These are phyloP conservation scores for Steatocranus sp. DNA, from an alignment of 2,797 vertebrate species.

Conservation along the genomic window DNA sequence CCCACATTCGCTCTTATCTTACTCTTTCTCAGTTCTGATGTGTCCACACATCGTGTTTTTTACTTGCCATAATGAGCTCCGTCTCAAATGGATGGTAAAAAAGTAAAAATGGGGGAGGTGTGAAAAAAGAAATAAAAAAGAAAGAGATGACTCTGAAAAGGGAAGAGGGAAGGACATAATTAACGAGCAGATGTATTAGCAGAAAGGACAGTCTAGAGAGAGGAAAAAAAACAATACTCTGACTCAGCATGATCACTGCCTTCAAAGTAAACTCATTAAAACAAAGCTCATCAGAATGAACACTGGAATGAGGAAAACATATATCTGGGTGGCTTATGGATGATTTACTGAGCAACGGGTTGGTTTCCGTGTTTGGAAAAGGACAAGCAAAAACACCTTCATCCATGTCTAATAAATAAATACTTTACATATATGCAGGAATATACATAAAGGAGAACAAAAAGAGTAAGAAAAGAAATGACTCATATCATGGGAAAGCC, in stretches of 20 bases:
- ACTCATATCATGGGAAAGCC: background rate
- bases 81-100: background rate
- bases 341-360: background rate
- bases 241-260: conserved; percentile 16
- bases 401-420: background rate
- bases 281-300: background rate
- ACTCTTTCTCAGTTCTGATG: background rate
- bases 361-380: background rate
- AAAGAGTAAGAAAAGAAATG: background rate
- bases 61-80: conserved; percentile 13
- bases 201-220: background rate
- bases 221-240: background rate
- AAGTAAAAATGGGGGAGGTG: conserved; percentile 1
- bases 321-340: background rate
- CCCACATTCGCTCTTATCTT: conserved; percentile 15
- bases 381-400: background rate
- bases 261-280: conserved; percentile 17
- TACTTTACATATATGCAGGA: background rate
- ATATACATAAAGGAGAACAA: background rate
- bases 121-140: background rate
- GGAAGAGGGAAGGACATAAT: background rate
- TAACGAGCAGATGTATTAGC: conserved; percentile 21
- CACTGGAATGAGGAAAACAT: background rate
- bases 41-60: background rate
- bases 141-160: background rate